These are phyloP conservation scores for Amblyopsis rosae DNA, from an alignment of 2,113 vertebrate species.

Conservation along the genomic window DNA sequence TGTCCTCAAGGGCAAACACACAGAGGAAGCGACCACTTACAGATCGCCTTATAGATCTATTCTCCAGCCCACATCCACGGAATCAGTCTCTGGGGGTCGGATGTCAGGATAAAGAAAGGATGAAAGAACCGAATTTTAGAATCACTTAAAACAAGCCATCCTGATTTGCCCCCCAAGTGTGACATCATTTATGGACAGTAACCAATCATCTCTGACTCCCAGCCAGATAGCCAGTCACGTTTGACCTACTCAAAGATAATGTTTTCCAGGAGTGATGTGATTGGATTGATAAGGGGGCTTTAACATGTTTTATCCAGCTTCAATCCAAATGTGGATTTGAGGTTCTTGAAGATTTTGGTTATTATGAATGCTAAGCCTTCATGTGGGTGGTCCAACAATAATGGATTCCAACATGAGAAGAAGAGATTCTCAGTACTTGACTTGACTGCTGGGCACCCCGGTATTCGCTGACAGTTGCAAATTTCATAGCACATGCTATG, in stretches of 20 bases:
- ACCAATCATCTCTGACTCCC: no score
- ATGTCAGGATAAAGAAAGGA: constrained; percentile 41
- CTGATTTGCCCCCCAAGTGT: no score
- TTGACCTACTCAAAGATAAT: no score
- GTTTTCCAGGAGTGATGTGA: no score
- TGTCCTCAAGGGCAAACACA: constrained; percentile 40
- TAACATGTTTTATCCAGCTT: constrained; percentile 6
- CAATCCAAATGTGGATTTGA: background rate
- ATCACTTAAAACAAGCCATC: constrained; percentile 10
- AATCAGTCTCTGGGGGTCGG: constrained; percentile 42
- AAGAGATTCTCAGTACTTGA: constrained; percentile 17
- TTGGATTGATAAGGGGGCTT: no score
- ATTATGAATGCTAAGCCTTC: constrained; percentile 26
- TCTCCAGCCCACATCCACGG: constrained; percentile 61
- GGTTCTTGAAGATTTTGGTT: background rate
- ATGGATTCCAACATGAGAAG: constrained; percentile 21
- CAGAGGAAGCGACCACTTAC: constrained; percentile 14
- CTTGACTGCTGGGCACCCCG: background rate
- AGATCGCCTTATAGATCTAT: constrained; percentile 53
- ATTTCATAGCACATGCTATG: constrained; percentile 18
- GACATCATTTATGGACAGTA: no score
- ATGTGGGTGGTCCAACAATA: constrained; percentile 53
- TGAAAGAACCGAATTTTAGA: no score
- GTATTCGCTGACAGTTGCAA: constrained; percentile 1
- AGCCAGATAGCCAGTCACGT: no score